Conservation (phyloP, 2,797 vertebrate species). For the Cheracebus regulus region DNA sequence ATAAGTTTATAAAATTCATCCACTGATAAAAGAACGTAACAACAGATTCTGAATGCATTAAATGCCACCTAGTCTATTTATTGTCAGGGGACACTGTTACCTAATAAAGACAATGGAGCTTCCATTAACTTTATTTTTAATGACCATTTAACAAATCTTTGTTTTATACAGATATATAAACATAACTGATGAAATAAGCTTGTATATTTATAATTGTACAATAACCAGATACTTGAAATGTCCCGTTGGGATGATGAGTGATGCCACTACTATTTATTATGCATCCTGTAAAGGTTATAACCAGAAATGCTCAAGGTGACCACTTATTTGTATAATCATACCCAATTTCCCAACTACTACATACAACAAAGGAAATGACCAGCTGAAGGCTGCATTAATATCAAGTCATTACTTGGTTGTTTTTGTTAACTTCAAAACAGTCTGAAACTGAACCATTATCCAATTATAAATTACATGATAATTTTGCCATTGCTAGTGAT, state of each 20-base stretch:
- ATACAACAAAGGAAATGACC: neutral
- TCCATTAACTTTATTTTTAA: slow-evolving; percentile 32
- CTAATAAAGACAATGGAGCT: neutral
- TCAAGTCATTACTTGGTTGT: neutral
- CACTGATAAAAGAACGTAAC: neutral
- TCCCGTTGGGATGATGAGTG: slow-evolving; percentile 19
- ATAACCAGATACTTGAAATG: slow-evolving; percentile 49
- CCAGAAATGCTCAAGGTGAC: slow-evolving; percentile 13
- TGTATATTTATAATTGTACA: slow-evolving; percentile 44
- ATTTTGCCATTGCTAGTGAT: slow-evolving; percentile 72
- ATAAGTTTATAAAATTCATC: slow-evolving; percentile 42
- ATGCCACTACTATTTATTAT: neutral
- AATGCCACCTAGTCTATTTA: neutral
- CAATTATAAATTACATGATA: slow-evolving; percentile 75
- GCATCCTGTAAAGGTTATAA: slow-evolving; percentile 19
- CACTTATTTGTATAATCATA: slow-evolving; percentile 33
- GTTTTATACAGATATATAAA: slow-evolving; percentile 26
- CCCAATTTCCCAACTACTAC: neutral
- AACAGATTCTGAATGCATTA: neutral
- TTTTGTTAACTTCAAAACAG: slow-evolving; percentile 8
- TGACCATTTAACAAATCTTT: neutral
- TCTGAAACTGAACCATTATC: slow-evolving; percentile 51
- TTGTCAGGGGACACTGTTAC: neutral
- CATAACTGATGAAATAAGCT: slow-evolving; percentile 30
- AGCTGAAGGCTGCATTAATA: slow-evolving; percentile 43